Conservation (phyloP, 1,140 invertebrate species). For the Brachionus calyciflorus region DNA sequence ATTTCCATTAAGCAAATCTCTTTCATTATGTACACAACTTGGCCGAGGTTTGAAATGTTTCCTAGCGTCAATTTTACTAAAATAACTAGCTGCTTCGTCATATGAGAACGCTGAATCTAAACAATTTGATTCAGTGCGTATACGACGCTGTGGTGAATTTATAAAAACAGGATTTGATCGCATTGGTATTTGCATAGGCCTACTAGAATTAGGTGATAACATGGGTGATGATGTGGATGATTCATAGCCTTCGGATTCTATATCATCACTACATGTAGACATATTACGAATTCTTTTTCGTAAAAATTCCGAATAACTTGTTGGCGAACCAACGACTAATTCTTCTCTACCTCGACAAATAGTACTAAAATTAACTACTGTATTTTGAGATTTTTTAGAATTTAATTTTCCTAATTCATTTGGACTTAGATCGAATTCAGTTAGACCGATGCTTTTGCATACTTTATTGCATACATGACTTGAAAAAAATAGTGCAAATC, state of each 20-base stretch:
- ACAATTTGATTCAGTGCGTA: conserved; percentile 14
- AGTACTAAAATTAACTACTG: not conserved
- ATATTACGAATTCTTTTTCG: conserved; percentile 57
- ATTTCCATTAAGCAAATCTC: not conserved
- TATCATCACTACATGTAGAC: conserved; percentile 33
- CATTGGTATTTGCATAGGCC: not conserved
- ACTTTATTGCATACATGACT: conserved; percentile 66
- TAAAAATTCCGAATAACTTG: conserved; percentile 55
- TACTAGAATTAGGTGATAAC: not conserved
- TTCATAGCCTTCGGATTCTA: conserved; percentile 48
- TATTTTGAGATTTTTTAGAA: not conserved
- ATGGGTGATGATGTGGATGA: conserved; percentile 43
- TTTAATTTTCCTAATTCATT: conserved; percentile 1
- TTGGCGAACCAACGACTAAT: conserved; percentile 17
- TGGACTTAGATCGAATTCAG: conserved; percentile 63
- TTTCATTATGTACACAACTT: conserved; percentile 10
- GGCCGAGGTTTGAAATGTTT: not conserved
- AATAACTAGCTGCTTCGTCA: conserved; percentile 30
- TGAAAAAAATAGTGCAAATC: conserved; percentile 68
- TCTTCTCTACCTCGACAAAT: conserved; percentile 38
- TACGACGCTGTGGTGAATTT: not conserved
- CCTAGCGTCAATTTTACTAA: conserved; percentile 25
- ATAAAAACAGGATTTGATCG: conserved; percentile 1
- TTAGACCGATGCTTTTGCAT: conserved; percentile 63
- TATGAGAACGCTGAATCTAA: conserved; percentile 37